Evolutionary conservation across 2,797 vertebrate species (phyloP), one percentile per base, ranked within the genome.

Genomic region (Mastacembelus armatus): DNA sequence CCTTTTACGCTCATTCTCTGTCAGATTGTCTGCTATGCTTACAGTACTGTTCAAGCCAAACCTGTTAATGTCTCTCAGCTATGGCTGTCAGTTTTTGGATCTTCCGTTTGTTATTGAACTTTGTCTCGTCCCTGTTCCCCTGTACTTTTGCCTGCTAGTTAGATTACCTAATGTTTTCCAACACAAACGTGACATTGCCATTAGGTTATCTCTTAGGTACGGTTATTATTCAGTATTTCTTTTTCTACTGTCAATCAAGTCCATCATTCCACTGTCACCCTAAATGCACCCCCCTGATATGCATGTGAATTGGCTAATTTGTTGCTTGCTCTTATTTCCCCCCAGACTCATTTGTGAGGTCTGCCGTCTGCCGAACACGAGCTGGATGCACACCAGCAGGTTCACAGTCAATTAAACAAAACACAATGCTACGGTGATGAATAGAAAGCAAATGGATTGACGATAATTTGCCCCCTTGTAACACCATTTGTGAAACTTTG

Each of bases 371-470:
- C 80, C 50, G 79, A 85, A 81, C 81, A 67, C 49, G 60, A 86
- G 83, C 76, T 87, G 78, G 87, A 88, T 86, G 75, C 86, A 85
- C 78, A 88, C 86, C 88, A 90, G 84, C 80, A 82, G 83, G 85
- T 89, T 91, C 88, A 85, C 88, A 89, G 88, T 90, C 89, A 92
- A 93, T 92, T 93, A 91, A 89, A 87, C 85, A 83, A 89, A 90
- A 87, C 88, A 89, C 84, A 80, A 90, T 80, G 79, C 81, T 58
- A 84, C 55, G 59, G 68, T 77, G 88, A 86, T 80, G 81, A 91
- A 90, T 79, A 63, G 81, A 84, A 86, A 88, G 86, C 87, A 80
- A 88, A 87, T 85, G 77, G 67, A 83, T 88, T 73, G 82, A 77
- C 75, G 74, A 89, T 91, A 66, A 90, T 92, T 88, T 90, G 83